Conservation (phyloP, 1,140 invertebrate genomes). For the Gryllus bimaculatus region DNA sequence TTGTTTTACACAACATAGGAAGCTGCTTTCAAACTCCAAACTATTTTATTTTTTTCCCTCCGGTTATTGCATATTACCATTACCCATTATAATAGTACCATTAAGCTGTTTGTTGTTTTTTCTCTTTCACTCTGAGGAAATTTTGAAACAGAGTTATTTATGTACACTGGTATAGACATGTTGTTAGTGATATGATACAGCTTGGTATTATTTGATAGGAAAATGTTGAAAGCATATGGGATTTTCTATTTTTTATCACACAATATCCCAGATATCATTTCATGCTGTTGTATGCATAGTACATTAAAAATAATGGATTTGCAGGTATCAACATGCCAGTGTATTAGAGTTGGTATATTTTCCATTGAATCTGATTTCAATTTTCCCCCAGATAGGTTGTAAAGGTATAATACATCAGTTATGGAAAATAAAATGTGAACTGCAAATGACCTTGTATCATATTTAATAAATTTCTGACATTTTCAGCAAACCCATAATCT, state of each 20-base stretch:
- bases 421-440: neutral
- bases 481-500: no score
- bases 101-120: neutral
- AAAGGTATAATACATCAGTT: slow-evolving; percentile 1
- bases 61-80: neutral
- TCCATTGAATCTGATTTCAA: neutral
- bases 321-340: neutral
- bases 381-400: neutral
- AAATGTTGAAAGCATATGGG: neutral
- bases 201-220: neutral
- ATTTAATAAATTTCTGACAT: neutral
- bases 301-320: neutral
- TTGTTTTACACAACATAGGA: neutral
- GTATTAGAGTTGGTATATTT: neutral
- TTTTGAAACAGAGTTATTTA: neutral
- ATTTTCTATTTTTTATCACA: neutral
- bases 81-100: neutral
- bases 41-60: neutral
- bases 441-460: neutral
- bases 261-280: neutral
- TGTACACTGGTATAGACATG: neutral
- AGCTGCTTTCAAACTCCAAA: neutral
- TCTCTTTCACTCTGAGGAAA: neutral
- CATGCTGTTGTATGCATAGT: neutral
- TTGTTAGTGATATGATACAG: no score